Evolutionary conservation across 2,797 vertebrate genomes (phyloP).

Genomic region (Silurus lanzhouensis): DNA sequence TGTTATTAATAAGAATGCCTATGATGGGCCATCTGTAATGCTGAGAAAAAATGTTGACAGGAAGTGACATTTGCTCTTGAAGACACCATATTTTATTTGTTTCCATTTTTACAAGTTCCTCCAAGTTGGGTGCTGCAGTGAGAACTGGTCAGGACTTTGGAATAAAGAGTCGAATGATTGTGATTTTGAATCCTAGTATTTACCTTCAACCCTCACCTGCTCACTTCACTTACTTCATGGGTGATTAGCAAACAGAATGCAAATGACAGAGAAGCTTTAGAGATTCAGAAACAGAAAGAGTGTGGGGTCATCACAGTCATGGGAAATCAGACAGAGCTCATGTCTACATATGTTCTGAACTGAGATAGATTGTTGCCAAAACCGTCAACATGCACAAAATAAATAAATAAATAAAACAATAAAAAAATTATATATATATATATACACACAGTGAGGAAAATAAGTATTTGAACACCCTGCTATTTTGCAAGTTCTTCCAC

Average conservation of each 20-base stretch:
- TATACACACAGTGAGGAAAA: too few species aligned
- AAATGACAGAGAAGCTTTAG: not conserved
- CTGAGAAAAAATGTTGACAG: not conserved
- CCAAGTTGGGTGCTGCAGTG: not conserved
- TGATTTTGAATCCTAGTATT: not conserved
- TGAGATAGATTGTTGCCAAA: slow-evolving; percentile 5
- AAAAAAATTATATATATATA: not conserved
- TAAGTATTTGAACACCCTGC: too few species aligned
- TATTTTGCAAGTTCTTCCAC: too few species aligned
- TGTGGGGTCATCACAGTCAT: slow-evolving; percentile 19
- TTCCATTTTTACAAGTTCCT: not conserved
- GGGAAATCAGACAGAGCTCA: slow-evolving; percentile 24
- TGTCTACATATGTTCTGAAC: not conserved
- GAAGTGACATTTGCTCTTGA: not conserved
- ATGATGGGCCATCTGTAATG: not conserved
- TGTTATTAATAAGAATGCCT: not conserved
- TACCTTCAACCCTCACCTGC: not conserved
- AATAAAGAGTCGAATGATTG: not conserved
- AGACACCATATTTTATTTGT: not conserved
- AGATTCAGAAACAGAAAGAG: slow-evolving; percentile 11
- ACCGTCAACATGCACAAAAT: not conserved
- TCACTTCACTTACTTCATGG: not conserved
- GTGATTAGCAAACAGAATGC: not conserved
- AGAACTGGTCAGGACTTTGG: not conserved
- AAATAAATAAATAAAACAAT: too few species aligned